Conservation (phyloP, 2,888 invertebrate species). For the Pinctada fucata region DNA sequence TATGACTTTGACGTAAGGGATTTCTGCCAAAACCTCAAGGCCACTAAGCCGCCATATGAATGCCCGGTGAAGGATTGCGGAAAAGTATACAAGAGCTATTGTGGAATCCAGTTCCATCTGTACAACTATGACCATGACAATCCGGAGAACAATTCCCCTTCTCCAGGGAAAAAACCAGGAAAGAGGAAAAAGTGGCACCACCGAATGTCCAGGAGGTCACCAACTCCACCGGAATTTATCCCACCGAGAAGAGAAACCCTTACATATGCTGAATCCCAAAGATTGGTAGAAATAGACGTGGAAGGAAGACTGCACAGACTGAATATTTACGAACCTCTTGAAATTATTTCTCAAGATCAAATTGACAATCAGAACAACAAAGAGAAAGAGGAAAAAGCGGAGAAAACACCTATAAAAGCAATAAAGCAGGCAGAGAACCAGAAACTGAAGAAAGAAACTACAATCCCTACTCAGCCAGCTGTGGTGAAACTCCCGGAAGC, state of each 20-base stretch:
- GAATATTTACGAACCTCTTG: conserved; percentile 78
- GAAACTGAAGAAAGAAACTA: conserved; percentile 62
- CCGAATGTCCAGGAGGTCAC: conserved; percentile 71
- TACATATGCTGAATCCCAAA: conserved; percentile 90
- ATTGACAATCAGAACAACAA: conserved; percentile 74
- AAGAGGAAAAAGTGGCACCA: conserved; percentile 79
- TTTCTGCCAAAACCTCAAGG: conserved; percentile 89
- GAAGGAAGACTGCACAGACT: conserved; percentile 86
- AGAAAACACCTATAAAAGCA: conserved; percentile 61
- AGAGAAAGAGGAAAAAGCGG: conserved; percentile 74
- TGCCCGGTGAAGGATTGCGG: conserved; percentile 92
- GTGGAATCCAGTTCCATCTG: conserved; percentile 90
- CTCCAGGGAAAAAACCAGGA: conserved; percentile 61
- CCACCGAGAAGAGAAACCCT: conserved; percentile 82
- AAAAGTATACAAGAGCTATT: conserved; percentile 90
- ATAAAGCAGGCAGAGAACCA: conserved; percentile 51
- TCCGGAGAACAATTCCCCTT: conserved; percentile 65
- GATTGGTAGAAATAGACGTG: conserved; percentile 91
- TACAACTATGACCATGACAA: conserved; percentile 91
- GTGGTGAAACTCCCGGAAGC: conserved; percentile 83
- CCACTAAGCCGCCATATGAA: conserved; percentile 90
- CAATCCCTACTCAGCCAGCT: conserved; percentile 45
- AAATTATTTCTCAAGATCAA: conserved; percentile 76
- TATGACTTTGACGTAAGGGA: conserved; percentile 91
- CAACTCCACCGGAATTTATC: conserved; percentile 75